A percentile compares a stretch with the other conserved stretches of the same genome.
These are phyloP conservation scores for Marmota monax DNA, from an alignment of 2,113 vertebrate genomes.

Conservation along the genomic window DNA sequence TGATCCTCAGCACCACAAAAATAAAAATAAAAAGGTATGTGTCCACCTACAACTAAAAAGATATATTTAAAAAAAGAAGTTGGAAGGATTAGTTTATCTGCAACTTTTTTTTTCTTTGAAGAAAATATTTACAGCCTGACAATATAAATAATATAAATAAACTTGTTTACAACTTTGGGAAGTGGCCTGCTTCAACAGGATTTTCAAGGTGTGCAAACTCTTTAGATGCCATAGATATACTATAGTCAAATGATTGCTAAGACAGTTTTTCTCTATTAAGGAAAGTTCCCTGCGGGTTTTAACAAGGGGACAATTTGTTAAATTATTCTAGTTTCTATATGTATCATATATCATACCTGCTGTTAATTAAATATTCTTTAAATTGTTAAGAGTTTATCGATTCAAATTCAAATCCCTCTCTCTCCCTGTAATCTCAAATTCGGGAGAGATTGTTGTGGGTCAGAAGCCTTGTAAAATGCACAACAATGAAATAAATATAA, in stretches of 20 bases:
- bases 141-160: conserved; percentile 26
- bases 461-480: conserved; percentile 39
- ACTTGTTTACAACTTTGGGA: neutral
- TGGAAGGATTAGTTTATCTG: too few relatives aligned
- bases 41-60: too few relatives aligned
- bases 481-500: neutral
- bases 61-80: too few relatives aligned
- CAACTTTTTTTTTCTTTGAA: neutral
- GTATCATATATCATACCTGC: conserved; percentile 32
- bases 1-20: too few relatives aligned
- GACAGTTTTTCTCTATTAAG: conserved; percentile 47
- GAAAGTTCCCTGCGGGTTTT: conserved; percentile 10
- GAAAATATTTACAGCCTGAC: conserved; percentile 17
- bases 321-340: conserved; percentile 15
- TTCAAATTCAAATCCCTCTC: neutral
- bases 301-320: conserved; percentile 37
- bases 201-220: neutral
- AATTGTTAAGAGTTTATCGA: conserved; percentile 50
- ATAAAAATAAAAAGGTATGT: too few relatives aligned
- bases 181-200: neutral
- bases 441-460: neutral
- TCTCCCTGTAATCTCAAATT: neutral
- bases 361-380: conserved; percentile 51
- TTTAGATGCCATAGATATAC: conserved; percentile 18
- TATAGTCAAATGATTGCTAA: conserved; percentile 31